Evolutionary conservation across 2,797 vertebrate species (phyloP).

Genomic region (Macrochelys suwanniensis): DNA sequence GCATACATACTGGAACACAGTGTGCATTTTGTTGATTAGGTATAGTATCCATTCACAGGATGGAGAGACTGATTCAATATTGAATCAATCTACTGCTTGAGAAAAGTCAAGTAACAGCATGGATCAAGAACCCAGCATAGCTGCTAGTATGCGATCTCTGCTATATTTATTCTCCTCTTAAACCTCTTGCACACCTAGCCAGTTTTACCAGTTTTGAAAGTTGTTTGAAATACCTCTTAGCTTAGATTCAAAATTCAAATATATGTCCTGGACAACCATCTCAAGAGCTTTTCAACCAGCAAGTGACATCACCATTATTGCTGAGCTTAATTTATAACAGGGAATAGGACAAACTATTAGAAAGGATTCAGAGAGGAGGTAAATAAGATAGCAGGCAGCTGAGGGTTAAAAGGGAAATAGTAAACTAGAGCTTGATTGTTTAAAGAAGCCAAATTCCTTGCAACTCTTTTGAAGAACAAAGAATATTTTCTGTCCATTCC

Average conservation of each 20-base stretch:
- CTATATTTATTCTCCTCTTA: not conserved
- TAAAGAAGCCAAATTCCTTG: not conserved
- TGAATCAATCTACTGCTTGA: not conserved
- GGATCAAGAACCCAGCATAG: not conserved
- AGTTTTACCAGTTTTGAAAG: not conserved
- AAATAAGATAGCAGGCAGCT: not conserved
- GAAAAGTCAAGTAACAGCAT: not conserved
- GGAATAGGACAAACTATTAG: not conserved
- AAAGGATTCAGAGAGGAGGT: not conserved
- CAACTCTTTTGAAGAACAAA: not conserved
- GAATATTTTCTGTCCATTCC: not conserved
- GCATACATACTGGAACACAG: not conserved
- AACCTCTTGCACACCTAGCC: not conserved
- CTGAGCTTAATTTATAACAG: not conserved
- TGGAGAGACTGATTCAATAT: not conserved
- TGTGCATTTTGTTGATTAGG: not conserved
- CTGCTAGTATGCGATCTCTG: not conserved
- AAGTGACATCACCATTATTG: not conserved
- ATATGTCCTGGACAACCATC: not conserved
- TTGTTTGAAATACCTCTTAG: not conserved
- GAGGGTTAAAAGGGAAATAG: not conserved
- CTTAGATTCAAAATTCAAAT: not conserved
- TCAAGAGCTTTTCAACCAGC: not conserved
- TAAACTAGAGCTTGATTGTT: not conserved
- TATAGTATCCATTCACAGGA: accelerated